A percentile compares a stretch with the other conserved stretches of the same genome.
Evolutionary conservation across 2,888 invertebrate genomes (phyloP).

Genomic region (Drosophila multiciliata): DNA sequence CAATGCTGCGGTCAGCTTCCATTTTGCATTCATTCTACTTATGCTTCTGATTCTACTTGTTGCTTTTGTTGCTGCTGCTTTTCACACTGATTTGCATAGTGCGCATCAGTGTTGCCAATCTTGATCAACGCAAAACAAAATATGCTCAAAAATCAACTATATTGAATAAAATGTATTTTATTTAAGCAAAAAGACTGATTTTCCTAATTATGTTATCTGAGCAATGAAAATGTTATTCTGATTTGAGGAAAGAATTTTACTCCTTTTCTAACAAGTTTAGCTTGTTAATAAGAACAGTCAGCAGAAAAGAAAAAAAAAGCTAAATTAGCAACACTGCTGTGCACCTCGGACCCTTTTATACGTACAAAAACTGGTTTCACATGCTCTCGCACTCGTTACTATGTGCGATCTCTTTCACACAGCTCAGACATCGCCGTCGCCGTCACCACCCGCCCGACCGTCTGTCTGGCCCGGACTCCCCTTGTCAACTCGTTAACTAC

Average conservation of each 20-base stretch:
- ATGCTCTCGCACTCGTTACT: slow-evolving; percentile 20
- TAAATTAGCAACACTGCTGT: slow-evolving; percentile 14
- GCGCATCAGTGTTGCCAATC: slow-evolving; percentile 10
- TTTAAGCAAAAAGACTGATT: background rate
- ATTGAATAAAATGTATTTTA: background rate
- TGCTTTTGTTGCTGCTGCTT: slow-evolving; percentile 15
- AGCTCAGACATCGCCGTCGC: slow-evolving; percentile 12
- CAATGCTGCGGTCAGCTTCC: slow-evolving; percentile 35
- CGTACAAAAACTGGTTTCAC: slow-evolving; percentile 44
- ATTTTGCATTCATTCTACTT: slow-evolving; percentile 42
- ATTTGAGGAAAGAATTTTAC: background rate
- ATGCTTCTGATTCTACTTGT: slow-evolving; percentile 16
- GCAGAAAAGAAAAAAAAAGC: background rate
- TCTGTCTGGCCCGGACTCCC: slow-evolving; percentile 38
- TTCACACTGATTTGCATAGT: slow-evolving; percentile 53
- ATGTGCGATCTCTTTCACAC: slow-evolving; percentile 37
- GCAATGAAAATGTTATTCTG: background rate
- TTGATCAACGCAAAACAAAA: background rate
- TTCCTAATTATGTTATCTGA: background rate
- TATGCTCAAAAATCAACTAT: no score
- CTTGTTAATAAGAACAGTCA: background rate
- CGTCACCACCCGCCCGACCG: slow-evolving; percentile 24
- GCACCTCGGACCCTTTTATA: slow-evolving; percentile 12
- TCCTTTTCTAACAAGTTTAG: background rate
- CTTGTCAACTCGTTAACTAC: slow-evolving; percentile 74